Evolutionary conservation across 1,140 invertebrate species (phyloP).

Genomic region (Aphidius ervi): DNA sequence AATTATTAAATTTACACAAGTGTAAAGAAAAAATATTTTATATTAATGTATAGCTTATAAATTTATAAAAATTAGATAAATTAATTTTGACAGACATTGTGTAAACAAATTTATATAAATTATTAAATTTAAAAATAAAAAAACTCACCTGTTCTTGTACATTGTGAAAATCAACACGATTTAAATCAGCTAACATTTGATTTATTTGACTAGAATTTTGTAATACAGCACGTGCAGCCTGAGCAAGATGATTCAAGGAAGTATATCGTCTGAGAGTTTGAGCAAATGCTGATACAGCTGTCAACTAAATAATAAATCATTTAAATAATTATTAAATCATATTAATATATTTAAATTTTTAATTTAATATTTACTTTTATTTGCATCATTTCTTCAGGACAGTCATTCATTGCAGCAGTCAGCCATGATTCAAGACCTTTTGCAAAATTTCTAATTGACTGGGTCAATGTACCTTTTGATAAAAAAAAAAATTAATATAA

Average conservation of each 20-base stretch:
- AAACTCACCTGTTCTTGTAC: constrained; percentile 73
- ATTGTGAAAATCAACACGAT: constrained; percentile 95
- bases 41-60: constrained; percentile 3
- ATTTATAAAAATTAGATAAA: neutral
- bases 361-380: constrained; percentile 62
- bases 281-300: constrained; percentile 87
- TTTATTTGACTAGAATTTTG: constrained; percentile 93
- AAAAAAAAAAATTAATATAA: constrained; percentile 25
- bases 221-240: constrained; percentile 91
- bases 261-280: constrained; percentile 94
- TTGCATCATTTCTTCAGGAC: constrained; percentile 77
- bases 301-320: constrained; percentile 44
- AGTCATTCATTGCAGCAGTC: constrained; percentile 79
- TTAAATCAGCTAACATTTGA: constrained; percentile 96
- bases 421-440: constrained; percentile 88
- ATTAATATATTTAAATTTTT: neutral
- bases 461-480: constrained; percentile 74
- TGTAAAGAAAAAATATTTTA: too few species aligned
- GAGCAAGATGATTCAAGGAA: constrained; percentile 96
- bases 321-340: neutral
- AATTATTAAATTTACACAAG: too few species aligned
- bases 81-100: neutral
- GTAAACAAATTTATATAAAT: constrained; percentile 5
- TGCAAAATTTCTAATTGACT: constrained; percentile 89
- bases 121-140: constrained; percentile 18